Evolutionary conservation across 2,113 vertebrate genomes (phyloP).

Genomic region (Corythaixoides concolor): DNA sequence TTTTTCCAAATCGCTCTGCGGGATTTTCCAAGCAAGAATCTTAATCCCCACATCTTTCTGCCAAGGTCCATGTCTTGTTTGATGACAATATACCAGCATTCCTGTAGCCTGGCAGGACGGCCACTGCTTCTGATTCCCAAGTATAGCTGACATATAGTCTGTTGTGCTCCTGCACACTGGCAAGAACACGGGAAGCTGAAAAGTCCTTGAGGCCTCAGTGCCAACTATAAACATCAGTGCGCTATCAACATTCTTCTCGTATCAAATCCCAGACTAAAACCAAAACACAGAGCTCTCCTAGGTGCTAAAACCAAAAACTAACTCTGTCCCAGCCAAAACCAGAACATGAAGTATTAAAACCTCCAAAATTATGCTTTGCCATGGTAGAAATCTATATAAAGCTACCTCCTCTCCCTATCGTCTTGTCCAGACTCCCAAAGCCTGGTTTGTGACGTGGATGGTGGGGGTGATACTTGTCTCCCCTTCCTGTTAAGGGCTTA

Average conservation of each 20-base stretch:
- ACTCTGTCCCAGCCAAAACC: too few relatives aligned
- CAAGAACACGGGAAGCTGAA: too few relatives aligned
- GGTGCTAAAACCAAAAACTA: too few relatives aligned
- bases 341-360: background rate
- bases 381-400: background rate
- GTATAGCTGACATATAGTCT: background rate
- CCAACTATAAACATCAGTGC: too few relatives aligned
- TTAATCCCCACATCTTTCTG: background rate
- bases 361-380: background rate
- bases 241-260: too few relatives aligned
- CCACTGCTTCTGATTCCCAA: background rate
- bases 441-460: accelerated
- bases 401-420: background rate
- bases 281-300: too few relatives aligned
- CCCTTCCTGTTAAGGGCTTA: accelerated
- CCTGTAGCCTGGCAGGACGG: background rate
- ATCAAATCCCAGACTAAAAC: too few relatives aligned
- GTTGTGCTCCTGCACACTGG: too few relatives aligned
- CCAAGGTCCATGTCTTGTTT: background rate
- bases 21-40: background rate
- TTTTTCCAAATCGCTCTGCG: background rate
- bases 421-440: background rate
- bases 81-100: background rate
- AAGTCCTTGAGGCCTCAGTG: too few relatives aligned
- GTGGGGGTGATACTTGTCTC: background rate